Evolutionary conservation across 1,140 invertebrate species (phyloP).

Genomic region (Bombus superbus): DNA sequence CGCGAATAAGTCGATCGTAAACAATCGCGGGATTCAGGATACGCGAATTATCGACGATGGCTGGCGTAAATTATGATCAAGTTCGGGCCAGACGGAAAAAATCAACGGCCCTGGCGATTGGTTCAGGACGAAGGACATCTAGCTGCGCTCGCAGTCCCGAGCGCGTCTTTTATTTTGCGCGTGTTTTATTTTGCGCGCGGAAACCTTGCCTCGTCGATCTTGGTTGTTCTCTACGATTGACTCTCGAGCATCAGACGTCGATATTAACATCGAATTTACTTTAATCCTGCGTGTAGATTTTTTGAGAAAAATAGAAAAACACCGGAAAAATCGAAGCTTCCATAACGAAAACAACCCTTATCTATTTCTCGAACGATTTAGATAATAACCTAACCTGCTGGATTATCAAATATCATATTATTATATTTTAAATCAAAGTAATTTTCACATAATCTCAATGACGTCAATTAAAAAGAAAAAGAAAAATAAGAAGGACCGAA

Average conservation of each 20-base stretch:
- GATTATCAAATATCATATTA: no score
- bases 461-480: no score
- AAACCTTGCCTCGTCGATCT: neutral
- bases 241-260: neutral
- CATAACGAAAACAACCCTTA: no score
- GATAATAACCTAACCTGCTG: no score
- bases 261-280: neutral
- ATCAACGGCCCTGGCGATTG: slow-evolving; percentile 48
- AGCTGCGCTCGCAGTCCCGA: neutral
- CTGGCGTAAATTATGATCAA: slow-evolving; percentile 53
- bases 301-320: no score
- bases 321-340: no score
- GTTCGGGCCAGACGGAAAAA: slow-evolving; percentile 50
- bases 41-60: neutral
- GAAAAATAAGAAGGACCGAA: no score
- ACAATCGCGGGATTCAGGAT: neutral
- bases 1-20: neutral
- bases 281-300: no score
- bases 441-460: no score
- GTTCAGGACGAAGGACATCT: slow-evolving; percentile 49
- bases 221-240: neutral
- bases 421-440: no score
- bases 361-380: no score
- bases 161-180: slow-evolving; percentile 5
- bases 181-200: slow-evolving; percentile 15